Conservation (phyloP, 2,797 vertebrate species). For the Apogon hyalosoma region DNA sequence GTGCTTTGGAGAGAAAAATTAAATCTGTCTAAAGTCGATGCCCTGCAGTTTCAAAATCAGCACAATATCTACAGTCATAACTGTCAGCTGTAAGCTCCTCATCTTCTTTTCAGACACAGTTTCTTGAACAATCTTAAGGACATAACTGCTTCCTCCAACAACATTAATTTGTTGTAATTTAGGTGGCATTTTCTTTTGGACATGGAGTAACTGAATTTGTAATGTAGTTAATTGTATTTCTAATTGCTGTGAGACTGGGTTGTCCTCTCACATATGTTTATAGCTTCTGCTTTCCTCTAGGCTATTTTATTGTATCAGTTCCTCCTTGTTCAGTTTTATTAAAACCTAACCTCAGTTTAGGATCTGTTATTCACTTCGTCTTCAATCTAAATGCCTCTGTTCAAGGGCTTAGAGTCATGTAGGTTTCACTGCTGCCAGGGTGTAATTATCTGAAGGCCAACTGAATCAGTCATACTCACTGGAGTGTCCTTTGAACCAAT, state of each 20-base stretch:
- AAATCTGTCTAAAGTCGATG: no score
- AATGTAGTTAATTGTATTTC: no score
- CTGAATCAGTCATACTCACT: constrained; percentile 26
- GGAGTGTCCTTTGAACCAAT: constrained; percentile 15
- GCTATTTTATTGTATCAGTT: neutral
- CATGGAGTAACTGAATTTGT: no score
- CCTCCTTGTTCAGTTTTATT: constrained; percentile 3
- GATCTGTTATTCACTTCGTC: constrained; percentile 20
- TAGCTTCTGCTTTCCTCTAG: neutral
- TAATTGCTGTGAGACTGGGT: no score
- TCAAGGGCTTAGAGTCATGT: neutral
- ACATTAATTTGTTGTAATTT: no score
- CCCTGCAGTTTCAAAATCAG: no score
- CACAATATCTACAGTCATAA: no score
- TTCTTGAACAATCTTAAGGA: no score
- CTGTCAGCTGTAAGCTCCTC: no score
- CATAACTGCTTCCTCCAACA: no score
- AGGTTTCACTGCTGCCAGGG: neutral
- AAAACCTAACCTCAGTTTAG: neutral
- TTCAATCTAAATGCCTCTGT: neutral
- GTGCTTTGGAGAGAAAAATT: no score
- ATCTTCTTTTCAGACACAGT: neutral
- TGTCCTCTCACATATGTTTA: neutral
- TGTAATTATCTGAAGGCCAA: constrained; percentile 19
- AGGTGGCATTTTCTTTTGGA: no score